A percentile compares a stretch with the other conserved stretches of the same genome.
Conservation (phyloP, 2,113 vertebrate species). For the Takifugu bimaculatus region DNA sequence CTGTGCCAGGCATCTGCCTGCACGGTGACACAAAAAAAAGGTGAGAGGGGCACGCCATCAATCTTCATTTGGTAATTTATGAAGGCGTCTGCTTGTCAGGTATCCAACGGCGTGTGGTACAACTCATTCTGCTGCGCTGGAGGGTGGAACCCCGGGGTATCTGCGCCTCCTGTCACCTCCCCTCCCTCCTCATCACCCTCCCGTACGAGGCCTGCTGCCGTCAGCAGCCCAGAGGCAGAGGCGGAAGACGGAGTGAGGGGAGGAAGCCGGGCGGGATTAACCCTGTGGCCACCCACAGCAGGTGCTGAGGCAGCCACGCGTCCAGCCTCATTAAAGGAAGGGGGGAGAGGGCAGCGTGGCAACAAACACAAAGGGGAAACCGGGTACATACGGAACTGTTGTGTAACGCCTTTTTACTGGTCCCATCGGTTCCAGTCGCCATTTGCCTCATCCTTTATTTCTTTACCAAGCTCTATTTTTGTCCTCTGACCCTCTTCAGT, state of each 20-base stretch:
- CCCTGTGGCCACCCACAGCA: constrained; percentile 70
- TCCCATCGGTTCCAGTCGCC: constrained; percentile 3
- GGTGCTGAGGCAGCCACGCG: constrained; percentile 67
- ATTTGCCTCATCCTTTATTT: constrained; percentile 2
- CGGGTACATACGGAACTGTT: not conserved
- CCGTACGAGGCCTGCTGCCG: constrained; percentile 63
- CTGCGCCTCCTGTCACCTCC: constrained; percentile 71
- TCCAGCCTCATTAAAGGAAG: constrained; percentile 70
- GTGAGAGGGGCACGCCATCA: constrained; percentile 62
- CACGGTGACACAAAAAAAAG: constrained; percentile 49
- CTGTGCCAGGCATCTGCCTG: constrained; percentile 19
- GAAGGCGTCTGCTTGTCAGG: constrained; percentile 74
- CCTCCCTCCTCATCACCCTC: constrained; percentile 51
- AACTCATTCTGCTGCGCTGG: constrained; percentile 71
- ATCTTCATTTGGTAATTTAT: constrained; percentile 80
- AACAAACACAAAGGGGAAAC: constrained; percentile 60
- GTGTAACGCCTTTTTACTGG: constrained; percentile 5
- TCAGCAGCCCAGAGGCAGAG: constrained; percentile 72
- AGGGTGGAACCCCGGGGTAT: constrained; percentile 69
- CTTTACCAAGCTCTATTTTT: not conserved
- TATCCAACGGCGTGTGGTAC: constrained; percentile 72
- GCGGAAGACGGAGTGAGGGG: constrained; percentile 37
- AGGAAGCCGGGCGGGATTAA: constrained; percentile 67
- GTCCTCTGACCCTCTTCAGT: constrained; percentile 1
- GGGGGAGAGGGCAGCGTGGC: constrained; percentile 54